A percentile compares a stretch with the other conserved stretches of the same genome.
Conservation (phyloP, 2,113 vertebrate genomes). For the Sinocyclocheilus grahami region DNA sequence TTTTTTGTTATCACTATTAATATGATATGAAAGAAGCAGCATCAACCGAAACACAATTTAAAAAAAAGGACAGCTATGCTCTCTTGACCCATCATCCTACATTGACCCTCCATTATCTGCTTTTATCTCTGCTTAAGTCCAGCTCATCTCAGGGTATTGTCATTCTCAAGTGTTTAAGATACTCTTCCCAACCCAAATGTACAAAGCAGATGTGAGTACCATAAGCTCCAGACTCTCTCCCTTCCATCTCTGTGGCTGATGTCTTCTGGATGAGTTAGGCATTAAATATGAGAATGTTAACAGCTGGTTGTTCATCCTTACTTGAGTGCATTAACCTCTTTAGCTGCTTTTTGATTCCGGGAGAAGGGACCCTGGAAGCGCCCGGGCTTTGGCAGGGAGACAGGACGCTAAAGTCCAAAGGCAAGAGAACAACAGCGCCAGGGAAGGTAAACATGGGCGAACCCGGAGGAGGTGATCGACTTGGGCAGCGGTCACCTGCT, state of each 20-base stretch:
- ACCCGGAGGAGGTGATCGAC: slow-evolving; percentile 75
- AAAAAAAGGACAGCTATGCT: slow-evolving; percentile 25
- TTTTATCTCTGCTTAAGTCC: slow-evolving; percentile 53
- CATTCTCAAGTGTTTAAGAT: slow-evolving; percentile 46
- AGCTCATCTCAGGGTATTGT: slow-evolving; percentile 45
- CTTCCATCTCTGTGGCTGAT: slow-evolving; percentile 26
- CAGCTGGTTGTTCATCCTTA: slow-evolving; percentile 89
- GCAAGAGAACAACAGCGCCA: slow-evolving; percentile 47
- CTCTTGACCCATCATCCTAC: slow-evolving; percentile 37
- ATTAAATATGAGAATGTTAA: slow-evolving; percentile 86
- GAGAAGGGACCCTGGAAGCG: slow-evolving; percentile 83
- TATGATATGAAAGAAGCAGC: slow-evolving; percentile 18
- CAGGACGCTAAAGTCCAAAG: slow-evolving; percentile 81
- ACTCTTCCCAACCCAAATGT: slow-evolving; percentile 42
- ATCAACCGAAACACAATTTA: slow-evolving; percentile 2
- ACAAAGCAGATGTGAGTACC: slow-evolving; percentile 45
- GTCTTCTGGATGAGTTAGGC: slow-evolving; percentile 80
- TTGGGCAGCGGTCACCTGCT: slow-evolving; percentile 82
- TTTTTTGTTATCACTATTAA: background rate
- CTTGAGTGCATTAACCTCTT: slow-evolving; percentile 90
- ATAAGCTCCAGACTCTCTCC: slow-evolving; percentile 28
- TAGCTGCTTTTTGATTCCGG: slow-evolving; percentile 78
- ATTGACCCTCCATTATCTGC: slow-evolving; percentile 36
- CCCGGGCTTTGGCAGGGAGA: slow-evolving; percentile 78
- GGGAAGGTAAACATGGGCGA: slow-evolving; percentile 80